These are phyloP conservation scores for Eudasyphora cyanicolor DNA, from an alignment of 2,888 invertebrate species.

Conservation along the genomic window DNA sequence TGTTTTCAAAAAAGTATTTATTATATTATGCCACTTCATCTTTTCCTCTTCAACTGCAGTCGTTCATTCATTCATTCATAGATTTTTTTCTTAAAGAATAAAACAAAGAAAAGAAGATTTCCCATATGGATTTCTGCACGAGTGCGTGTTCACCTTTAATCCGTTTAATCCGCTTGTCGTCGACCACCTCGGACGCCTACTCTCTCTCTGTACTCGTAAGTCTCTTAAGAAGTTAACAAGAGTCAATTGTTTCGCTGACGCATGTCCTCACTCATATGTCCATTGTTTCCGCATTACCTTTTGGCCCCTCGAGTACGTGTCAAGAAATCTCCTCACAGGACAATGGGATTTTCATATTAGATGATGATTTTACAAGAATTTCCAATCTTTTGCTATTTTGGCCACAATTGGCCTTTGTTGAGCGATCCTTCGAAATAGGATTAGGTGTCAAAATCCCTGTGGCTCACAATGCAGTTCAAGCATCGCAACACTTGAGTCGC, in stretches of 20 bases:
- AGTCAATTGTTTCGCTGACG: conserved; percentile 48
- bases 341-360: conserved; percentile 55
- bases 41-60: background rate
- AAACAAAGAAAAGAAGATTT: background rate
- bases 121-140: background rate
- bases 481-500: conserved; percentile 39
- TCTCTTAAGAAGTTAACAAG: conserved; percentile 43
- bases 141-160: conserved; percentile 52
- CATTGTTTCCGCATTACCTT: conserved; percentile 7
- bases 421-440: conserved; percentile 43
- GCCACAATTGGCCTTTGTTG: conserved; percentile 52
- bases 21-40: conserved; percentile 34
- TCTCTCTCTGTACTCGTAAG: too few relatives aligned
- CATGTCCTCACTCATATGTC: conserved; percentile 27
- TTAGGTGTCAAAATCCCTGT: conserved; percentile 50
- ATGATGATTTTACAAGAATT: conserved; percentile 54
- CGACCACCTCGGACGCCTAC: conserved; percentile 59
- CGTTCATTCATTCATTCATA: conserved; percentile 11
- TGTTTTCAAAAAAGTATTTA: too few relatives aligned
- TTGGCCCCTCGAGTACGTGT: conserved; percentile 52
- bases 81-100: background rate
- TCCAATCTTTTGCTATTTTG: conserved; percentile 20
- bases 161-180: conserved; percentile 61
- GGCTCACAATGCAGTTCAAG: conserved; percentile 59
- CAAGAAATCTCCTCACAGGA: conserved; percentile 50